Evolutionary conservation across 2,113 vertebrate genomes (phyloP).

Genomic region (Amphilophus citrinellus): DNA sequence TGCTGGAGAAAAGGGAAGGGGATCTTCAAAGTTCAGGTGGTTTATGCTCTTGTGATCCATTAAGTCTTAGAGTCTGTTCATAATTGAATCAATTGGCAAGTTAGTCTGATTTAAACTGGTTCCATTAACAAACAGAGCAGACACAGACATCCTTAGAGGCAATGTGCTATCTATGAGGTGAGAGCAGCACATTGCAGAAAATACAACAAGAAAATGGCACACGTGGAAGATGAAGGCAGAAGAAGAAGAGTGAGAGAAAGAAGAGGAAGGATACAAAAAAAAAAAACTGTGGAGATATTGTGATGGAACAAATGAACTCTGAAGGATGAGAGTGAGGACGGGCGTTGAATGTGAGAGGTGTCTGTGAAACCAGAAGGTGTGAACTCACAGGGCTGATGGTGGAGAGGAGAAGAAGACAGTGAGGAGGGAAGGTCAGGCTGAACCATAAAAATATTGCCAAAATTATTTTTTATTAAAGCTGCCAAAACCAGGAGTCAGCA

Average conservation of each 20-base stretch:
- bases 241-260: neutral
- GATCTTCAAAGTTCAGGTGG: neutral
- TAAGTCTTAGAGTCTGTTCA: neutral
- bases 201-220: neutral
- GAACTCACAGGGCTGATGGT: constrained; percentile 15
- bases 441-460: neutral
- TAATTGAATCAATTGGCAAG: neutral
- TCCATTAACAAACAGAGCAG: neutral
- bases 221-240: neutral
- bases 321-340: constrained; percentile 6
- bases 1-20: neutral
- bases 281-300: neutral
- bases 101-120: neutral
- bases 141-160: neutral
- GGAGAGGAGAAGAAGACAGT: constrained; percentile 6
- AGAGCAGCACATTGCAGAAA: neutral
- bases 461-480: neutral
- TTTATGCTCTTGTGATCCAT: neutral
- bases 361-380: constrained; percentile 24
- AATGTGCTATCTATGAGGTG: neutral
- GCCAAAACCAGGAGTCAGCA: neutral
- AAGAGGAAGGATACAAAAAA: neutral
- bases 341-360: constrained; percentile 25
- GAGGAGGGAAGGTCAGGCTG: constrained; percentile 3
- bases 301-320: neutral